Base-by-base conservation (phyloP, 2,113 vertebrate genomes). In the Podarcis raffonei region DNA sequence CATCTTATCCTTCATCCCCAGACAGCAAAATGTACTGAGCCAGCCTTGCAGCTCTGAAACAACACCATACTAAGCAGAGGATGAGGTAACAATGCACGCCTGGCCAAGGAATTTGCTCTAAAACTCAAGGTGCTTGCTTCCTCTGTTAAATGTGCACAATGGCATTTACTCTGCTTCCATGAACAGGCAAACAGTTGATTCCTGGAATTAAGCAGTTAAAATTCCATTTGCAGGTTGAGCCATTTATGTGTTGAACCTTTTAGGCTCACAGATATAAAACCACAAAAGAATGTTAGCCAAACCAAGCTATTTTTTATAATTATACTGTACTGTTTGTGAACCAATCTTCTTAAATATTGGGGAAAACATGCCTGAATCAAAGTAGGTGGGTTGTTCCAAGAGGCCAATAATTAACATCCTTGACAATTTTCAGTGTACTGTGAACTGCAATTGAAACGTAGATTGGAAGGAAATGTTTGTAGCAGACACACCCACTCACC, bases 391-490 rank as follows among this genome's bases (percentile, higher is more conserved):
- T 96, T 96, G 94, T 95, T 96, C 84, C 93, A 93, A 91, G 93
- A 94, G 89, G 92, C 94, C 95, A 95, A 86, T 94, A 96, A 96
- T 96, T 95, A 96, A 95, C 91, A 93, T 95, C 95, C 93, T 94
- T 95, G 94, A 94, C 94, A 96, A 96, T 95, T 95, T 95, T 95
- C 95, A 96, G 93, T 93, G 92, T 96, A 93, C 93, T 96, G 95
- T 96, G 95, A 96, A 96, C 95, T 96, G 94, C 94, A 93, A 96
- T 95, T 96, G 95, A 96, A 95, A 96, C 92, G 92, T 93, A 96
- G 95, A 95, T 93, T 94, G 95, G 94, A 94, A 95, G 95, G 94
- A 96, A 96, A 96, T 95, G 93, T 94, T 95, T 95, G 92, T 93
- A 94, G 93, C 93, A 93, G 94, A 95, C 95, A 96, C 95, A 95